A percentile compares a stretch with the other conserved stretches of the same genome.
phyloP scores from a whole-genome alignment of 2,113 vertebrate genomes.

The Aphyosemion australe region DNA sequence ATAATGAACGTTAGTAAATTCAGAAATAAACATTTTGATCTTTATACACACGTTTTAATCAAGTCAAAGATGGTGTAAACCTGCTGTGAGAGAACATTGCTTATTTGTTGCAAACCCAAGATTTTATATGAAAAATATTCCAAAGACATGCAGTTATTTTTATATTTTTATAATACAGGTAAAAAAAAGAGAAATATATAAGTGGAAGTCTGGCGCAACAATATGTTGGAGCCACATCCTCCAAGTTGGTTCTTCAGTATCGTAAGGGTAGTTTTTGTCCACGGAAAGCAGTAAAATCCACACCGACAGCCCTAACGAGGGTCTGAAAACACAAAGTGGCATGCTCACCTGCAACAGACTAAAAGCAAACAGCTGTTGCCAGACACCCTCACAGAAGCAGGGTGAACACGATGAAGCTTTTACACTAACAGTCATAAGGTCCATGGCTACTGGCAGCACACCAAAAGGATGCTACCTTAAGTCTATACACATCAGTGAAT shows the following conservation, averaged over 20 bases:
- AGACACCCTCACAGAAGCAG: constrained; percentile 12
- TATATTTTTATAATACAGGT: constrained; percentile 27
- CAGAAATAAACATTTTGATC: constrained; percentile 45
- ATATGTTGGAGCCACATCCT: constrained; percentile 28
- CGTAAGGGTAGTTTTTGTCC: constrained; percentile 5
- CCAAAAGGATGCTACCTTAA: constrained; percentile 41
- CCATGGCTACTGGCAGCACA: constrained; percentile 75
- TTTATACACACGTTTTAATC: constrained; percentile 56
- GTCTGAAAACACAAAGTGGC: constrained; percentile 2
- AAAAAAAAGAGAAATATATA: constrained; percentile 7
- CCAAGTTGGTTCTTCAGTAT: background rate
- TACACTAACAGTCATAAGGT: constrained; percentile 80
- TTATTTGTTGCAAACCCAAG: constrained; percentile 42
- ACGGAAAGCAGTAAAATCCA: constrained; percentile 1
- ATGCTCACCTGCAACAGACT: constrained; percentile 17
- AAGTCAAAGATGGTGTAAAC: constrained; percentile 61
- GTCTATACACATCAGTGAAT: constrained; percentile 42
- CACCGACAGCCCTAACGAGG: background rate
- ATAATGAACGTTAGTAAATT: constrained; percentile 67
- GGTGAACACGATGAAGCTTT: constrained; percentile 29
- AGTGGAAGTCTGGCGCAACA: constrained; percentile 22
- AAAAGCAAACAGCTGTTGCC: constrained; percentile 23
- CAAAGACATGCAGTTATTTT: constrained; percentile 42
- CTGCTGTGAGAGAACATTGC: constrained; percentile 49
- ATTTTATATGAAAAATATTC: constrained; percentile 27